These are phyloP conservation scores for Acleris cristana DNA, from an alignment of 2,888 invertebrate species.

Conservation along the genomic window DNA sequence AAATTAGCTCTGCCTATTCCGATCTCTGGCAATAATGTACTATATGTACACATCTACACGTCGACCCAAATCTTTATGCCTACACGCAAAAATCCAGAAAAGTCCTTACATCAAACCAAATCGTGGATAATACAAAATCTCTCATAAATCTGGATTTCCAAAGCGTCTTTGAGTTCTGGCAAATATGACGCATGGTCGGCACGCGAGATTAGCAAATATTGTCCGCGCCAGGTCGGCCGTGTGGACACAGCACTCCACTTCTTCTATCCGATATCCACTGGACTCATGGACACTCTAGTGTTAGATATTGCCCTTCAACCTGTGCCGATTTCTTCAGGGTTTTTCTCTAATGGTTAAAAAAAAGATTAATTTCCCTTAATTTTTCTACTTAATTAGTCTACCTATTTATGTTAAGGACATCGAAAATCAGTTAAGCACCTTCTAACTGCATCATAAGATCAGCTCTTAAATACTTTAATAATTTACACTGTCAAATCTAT, in stretches of 20 bases:
- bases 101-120: background rate
- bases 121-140: constrained; percentile 10
- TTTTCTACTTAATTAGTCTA: too few relatives aligned
- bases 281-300: constrained; percentile 40
- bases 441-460: too few relatives aligned
- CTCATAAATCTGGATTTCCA: constrained; percentile 26
- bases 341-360: background rate
- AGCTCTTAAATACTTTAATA: too few relatives aligned
- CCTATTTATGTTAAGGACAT: too few relatives aligned
- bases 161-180: constrained; percentile 23
- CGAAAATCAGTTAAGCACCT: too few relatives aligned
- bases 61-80: too few relatives aligned
- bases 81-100: too few relatives aligned
- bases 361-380: background rate
- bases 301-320: constrained; percentile 27
- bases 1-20: too few relatives aligned
- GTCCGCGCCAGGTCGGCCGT: constrained; percentile 43
- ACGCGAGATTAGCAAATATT: constrained; percentile 37
- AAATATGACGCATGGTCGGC: constrained; percentile 35
- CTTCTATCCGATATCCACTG: constrained; percentile 61
- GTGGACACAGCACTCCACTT: constrained; percentile 68
- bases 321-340: constrained; percentile 6
- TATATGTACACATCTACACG: too few relatives aligned
- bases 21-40: too few relatives aligned
- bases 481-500: too few relatives aligned